These are phyloP conservation scores for Metopolophium dirhodum DNA, from an alignment of 1,140 invertebrate species.

Conservation along the genomic window DNA sequence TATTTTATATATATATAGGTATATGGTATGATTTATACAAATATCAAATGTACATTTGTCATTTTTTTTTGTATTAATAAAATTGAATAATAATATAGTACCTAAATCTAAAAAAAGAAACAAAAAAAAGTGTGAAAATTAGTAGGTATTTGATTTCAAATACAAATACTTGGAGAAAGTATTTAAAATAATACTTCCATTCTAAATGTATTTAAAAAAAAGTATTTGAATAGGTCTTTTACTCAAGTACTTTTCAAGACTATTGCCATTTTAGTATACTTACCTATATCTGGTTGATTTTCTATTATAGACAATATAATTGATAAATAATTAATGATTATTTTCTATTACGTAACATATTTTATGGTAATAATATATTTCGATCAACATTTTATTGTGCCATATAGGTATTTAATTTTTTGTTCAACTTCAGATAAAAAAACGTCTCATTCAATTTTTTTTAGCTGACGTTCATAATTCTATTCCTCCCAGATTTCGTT, in stretches of 20 bases:
- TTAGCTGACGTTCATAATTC: background rate
- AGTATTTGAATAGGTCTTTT: background rate
- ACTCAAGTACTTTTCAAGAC: background rate
- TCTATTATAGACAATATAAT: background rate
- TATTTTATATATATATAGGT: no score
- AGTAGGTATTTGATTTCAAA: no score
- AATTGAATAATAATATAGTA: background rate
- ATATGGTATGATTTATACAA: background rate
- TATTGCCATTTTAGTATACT: background rate
- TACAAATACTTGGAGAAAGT: background rate
- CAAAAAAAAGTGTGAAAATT: background rate
- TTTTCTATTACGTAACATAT: background rate
- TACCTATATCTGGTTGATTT: background rate
- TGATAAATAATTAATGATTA: background rate
- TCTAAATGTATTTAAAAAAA: background rate
- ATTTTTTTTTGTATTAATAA: background rate
- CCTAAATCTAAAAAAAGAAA: background rate
- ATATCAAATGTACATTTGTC: background rate
- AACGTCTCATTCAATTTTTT: conserved; percentile 11
- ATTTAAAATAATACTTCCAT: background rate
- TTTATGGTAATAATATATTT: conserved; percentile 2
- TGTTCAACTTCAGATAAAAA: background rate
- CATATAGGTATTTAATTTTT: background rate
- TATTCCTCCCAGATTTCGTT: background rate
- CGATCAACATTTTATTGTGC: background rate